phyloP scores from a whole-genome alignment of 2,888 invertebrate species.

The Tiliacea citrago region DNA sequence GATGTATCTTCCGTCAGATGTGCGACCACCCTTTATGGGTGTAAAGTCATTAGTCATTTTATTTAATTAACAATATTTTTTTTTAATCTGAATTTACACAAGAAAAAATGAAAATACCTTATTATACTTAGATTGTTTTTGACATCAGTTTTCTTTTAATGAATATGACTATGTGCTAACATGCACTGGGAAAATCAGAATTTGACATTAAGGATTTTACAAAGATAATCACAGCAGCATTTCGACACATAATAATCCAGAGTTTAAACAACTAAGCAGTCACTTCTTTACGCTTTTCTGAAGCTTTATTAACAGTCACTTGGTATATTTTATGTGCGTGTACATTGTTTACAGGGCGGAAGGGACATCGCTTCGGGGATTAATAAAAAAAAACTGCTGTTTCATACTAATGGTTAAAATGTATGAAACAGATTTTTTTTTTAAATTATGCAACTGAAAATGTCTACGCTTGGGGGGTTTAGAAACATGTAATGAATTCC shows the following conservation, averaged over 20 bases:
- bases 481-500: too few relatives aligned
- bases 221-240: constrained; percentile 51
- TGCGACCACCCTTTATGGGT: background rate
- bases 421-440: too few relatives aligned
- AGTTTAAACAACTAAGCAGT: constrained; percentile 23
- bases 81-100: too few relatives aligned
- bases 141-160: background rate
- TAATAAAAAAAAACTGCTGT: too few relatives aligned
- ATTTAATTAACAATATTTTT: too few relatives aligned
- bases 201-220: constrained; percentile 29
- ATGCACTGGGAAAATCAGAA: constrained; percentile 3
- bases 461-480: too few relatives aligned
- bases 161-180: too few relatives aligned
- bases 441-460: too few relatives aligned
- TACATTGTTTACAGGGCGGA: constrained; percentile 24
- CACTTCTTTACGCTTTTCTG: constrained; percentile 14
- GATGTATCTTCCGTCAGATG: too few relatives aligned
- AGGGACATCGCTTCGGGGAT: background rate
- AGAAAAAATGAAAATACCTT: background rate
- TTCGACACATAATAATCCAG: constrained; percentile 30
- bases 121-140: background rate
- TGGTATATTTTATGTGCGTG: constrained; percentile 30
- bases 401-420: too few relatives aligned
- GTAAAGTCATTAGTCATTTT: background rate
- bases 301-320: constrained; percentile 31